Conservation (phyloP, 2,797 vertebrate species). For the Trachops cirrhosus region DNA sequence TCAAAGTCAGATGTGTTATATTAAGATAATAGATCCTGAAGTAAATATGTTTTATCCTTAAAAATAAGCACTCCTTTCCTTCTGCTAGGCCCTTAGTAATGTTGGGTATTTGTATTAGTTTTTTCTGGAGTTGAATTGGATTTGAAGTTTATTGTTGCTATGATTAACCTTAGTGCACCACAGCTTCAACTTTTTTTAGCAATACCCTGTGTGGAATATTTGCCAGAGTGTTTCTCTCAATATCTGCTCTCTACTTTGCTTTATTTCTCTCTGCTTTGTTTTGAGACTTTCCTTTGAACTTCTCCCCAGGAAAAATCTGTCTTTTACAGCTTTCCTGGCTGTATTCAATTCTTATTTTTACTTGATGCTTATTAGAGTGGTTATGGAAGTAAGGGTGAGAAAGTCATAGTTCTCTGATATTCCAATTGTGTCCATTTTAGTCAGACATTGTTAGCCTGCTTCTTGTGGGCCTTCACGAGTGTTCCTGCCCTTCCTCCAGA, state of each 20-base stretch:
- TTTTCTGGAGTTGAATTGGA: neutral
- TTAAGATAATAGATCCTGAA: neutral
- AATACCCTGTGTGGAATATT: neutral
- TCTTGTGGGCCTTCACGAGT: neutral
- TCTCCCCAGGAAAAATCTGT: neutral
- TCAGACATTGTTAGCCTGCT: neutral
- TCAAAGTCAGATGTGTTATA: neutral
- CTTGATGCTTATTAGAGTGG: neutral
- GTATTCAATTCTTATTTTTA: neutral
- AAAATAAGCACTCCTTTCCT: neutral
- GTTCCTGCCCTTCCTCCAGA: neutral
- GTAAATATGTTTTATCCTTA: neutral
- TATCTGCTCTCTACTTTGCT: neutral
- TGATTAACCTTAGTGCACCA: neutral
- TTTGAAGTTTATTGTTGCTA: neutral
- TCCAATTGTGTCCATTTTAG: slow-evolving; percentile 13
- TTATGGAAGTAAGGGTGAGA: neutral
- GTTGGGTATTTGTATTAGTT: neutral
- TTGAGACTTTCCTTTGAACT: slow-evolving; percentile 1
- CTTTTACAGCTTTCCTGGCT: neutral
- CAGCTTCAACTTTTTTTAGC: neutral
- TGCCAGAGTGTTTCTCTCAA: neutral
- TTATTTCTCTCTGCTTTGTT: neutral
- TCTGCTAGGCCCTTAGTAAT: neutral
- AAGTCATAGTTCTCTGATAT: neutral